These are phyloP conservation scores for Drosophila equinoxialis DNA, from an alignment of 1,140 invertebrate species.

Conservation along the genomic window DNA sequence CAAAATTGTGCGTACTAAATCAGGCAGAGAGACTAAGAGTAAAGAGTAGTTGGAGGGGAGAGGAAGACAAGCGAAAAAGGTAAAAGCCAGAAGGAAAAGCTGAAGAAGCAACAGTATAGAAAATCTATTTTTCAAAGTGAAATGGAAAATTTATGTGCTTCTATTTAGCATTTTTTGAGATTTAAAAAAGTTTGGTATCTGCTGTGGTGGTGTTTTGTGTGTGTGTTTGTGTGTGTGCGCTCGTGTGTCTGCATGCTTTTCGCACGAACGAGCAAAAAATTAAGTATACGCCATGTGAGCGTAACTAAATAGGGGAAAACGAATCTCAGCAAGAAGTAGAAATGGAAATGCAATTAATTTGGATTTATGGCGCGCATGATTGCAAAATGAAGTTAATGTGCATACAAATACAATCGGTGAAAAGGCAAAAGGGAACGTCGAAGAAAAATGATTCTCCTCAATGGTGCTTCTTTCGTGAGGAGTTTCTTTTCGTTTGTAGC, in stretches of 20 bases:
- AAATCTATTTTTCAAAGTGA: constrained; percentile 67
- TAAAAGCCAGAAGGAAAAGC: not conserved
- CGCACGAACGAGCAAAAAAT: constrained; percentile 71
- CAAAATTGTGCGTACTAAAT: constrained; percentile 72
- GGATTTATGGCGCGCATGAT: constrained; percentile 78
- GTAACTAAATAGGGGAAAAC: constrained; percentile 39
- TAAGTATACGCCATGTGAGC: constrained; percentile 71
- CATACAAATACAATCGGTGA: constrained; percentile 72
- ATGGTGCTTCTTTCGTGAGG: constrained; percentile 38
- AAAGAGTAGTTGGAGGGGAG: not conserved
- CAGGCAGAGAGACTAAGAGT: not conserved
- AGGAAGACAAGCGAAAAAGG: constrained; percentile 4
- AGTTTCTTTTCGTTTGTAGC: constrained; percentile 19
- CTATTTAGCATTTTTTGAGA: constrained; percentile 67
- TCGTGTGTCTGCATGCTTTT: constrained; percentile 1
- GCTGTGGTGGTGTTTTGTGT: not conserved
- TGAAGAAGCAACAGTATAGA: constrained; percentile 59
- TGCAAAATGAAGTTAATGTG: constrained; percentile 78
- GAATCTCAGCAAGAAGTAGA: not conserved
- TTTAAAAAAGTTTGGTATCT: constrained; percentile 42
- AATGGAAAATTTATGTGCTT: constrained; percentile 72
- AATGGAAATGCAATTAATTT: constrained; percentile 69
- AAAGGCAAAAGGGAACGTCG: not conserved
- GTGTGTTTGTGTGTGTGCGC: not conserved
- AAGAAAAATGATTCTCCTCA: constrained; percentile 71